Evolutionary conservation across 2,113 vertebrate genomes (phyloP).

Genomic region (Ictalurus punctatus): DNA sequence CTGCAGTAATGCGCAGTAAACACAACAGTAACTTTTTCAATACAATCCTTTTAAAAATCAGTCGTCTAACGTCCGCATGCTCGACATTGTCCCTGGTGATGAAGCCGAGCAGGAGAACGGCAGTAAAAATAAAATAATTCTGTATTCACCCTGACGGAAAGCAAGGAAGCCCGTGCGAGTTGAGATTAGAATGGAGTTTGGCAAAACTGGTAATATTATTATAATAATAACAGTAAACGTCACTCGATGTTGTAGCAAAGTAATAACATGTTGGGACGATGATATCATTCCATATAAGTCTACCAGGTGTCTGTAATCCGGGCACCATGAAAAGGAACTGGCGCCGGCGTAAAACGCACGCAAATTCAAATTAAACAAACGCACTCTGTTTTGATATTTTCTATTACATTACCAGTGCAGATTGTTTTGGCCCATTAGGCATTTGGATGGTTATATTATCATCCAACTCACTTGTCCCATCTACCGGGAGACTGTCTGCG

Average conservation of each 20-base stretch:
- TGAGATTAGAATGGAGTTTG: not conserved
- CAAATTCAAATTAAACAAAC: slow-evolving; percentile 41
- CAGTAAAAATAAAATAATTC: not conserved
- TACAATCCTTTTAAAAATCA: not conserved
- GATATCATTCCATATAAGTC: not conserved
- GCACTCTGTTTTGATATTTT: slow-evolving; percentile 32
- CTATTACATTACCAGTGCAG: slow-evolving; percentile 48
- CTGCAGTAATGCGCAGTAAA: not conserved
- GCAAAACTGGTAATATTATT: not conserved
- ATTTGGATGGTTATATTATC: slow-evolving; percentile 54
- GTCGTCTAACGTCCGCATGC: too few relatives aligned
- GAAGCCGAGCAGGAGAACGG: not conserved
- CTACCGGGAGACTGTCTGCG: slow-evolving; percentile 49
- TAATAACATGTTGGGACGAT: slow-evolving; percentile 3
- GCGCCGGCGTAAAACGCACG: slow-evolving; percentile 15
- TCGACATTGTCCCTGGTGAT: not conserved
- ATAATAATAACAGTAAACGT: not conserved
- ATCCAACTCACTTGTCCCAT: slow-evolving; percentile 53
- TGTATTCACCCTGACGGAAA: not conserved
- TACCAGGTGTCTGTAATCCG: not conserved
- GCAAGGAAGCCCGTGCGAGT: not conserved
- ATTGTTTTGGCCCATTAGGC: slow-evolving; percentile 50
- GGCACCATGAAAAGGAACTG: slow-evolving; percentile 37
- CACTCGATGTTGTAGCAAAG: not conserved
- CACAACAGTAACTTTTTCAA: not conserved